Evolutionary conservation across 1,140 invertebrate species (phyloP).

Genomic region (Zaprionus ghesquierei): DNA sequence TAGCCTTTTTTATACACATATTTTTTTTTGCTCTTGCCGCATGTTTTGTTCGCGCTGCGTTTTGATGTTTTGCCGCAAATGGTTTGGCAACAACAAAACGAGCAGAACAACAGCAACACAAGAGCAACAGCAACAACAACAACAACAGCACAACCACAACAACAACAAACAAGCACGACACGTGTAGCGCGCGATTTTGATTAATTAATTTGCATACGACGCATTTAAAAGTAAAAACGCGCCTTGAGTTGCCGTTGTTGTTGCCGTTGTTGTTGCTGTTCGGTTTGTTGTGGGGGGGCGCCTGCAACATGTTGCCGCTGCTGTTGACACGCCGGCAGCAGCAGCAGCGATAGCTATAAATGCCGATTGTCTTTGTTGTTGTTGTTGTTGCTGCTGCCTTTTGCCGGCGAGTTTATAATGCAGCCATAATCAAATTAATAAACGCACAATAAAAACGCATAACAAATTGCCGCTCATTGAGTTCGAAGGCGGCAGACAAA

Average conservation of each 20-base stretch:
- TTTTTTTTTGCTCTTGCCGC: neutral
- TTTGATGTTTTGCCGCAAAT: conserved; percentile 75
- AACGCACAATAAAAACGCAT: conserved; percentile 79
- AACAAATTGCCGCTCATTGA: conserved; percentile 72
- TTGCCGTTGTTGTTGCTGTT: neutral
- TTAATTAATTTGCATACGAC: conserved; percentile 77
- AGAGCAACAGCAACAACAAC: conserved; percentile 31
- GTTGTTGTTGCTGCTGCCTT: neutral
- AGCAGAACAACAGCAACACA: conserved; percentile 32
- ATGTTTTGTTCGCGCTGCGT: conserved; percentile 52
- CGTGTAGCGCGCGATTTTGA: conserved; percentile 65
- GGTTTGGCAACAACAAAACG: conserved; percentile 51
- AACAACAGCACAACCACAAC: conserved; percentile 29
- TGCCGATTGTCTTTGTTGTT: conserved; percentile 6
- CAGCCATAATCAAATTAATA: conserved; percentile 78
- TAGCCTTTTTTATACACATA: neutral
- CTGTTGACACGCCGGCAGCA: conserved; percentile 21
- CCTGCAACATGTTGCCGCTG: conserved; percentile 28
- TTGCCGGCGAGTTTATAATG: conserved; percentile 58
- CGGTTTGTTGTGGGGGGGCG: neutral
- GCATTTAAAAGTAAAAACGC: conserved; percentile 71
- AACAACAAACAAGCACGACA: conserved; percentile 19
- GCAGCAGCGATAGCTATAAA: conserved; percentile 37
- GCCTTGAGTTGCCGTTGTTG: conserved; percentile 54
- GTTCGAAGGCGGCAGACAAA: conserved; percentile 34